Evolutionary conservation across 2,113 vertebrate species (phyloP), one percentile per base, ranked within the genome.

Genomic region (Nerophis lumbriciformis): DNA sequence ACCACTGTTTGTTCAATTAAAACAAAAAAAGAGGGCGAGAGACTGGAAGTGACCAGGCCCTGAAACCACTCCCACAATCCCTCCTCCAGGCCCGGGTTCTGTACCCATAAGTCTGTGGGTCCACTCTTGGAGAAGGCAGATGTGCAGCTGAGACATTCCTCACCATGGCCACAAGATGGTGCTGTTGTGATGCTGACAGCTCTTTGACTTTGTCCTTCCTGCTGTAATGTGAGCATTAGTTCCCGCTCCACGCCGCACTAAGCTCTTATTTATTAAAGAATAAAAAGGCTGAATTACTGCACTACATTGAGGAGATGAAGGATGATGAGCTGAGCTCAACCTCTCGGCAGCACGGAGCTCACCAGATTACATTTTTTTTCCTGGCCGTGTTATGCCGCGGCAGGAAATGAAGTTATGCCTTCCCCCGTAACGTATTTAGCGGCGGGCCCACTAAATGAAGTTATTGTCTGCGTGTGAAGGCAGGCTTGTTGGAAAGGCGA

Each of bases 351-450:
- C 69, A 68, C 78, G 76, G 65, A 58, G 80, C 80, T 84, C 75
- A 73, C 68, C 68, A 89, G 84, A 91, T 91, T 90, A 81, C 76
- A 88, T 89, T 88, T 87, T 65, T 71, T 88, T 83, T 79, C 59
- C 72, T 1, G 19, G 19, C 77, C 86, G 62, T 71, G 69, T 82
- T 86, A 76, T 87, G 88, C 89, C 69, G 70, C 82, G 79, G 81
- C 87, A 88, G 88, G 86, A 92, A 91, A 91, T 90, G 86, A 90
- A 91, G 88, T 91, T 92, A 89, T 85, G 89, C 86, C 88, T 83
- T 65, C 75, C 77, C 83, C 75, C 69, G 82, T 90, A 88, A 90
- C 90, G 90, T 89, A 89, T 91, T 90, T 90, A 88, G 88, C 83
- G 71, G 72, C 76, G 72, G 66, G 79, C 84, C 88, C 75, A 81